These are phyloP conservation scores for Littorina saxatilis DNA, from an alignment of 1,140 invertebrate genomes.

Conservation along the genomic window DNA sequence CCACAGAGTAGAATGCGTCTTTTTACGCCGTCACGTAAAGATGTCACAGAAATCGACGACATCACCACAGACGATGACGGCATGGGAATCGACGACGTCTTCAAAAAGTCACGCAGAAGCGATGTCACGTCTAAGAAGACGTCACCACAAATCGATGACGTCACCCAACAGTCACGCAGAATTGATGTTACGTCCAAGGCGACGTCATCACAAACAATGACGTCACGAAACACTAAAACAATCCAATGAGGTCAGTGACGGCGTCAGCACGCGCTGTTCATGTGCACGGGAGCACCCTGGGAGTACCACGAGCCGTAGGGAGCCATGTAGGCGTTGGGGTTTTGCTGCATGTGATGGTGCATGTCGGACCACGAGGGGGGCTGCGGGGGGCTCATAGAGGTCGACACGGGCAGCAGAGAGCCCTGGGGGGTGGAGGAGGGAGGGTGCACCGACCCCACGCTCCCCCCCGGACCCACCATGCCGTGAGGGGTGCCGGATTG, in stretches of 20 bases:
- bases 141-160: too few species aligned
- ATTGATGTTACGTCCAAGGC: neutral
- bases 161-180: too few species aligned
- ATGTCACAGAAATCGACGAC: too few species aligned
- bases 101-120: too few species aligned
- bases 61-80: too few species aligned
- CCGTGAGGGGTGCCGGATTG: slow-evolving; percentile 54
- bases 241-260: neutral
- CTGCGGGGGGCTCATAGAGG: slow-evolving; percentile 41
- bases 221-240: neutral
- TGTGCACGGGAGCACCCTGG: slow-evolving; percentile 12
- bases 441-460: slow-evolving; percentile 47
- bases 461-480: slow-evolving; percentile 23
- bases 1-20: too few species aligned
- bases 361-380: slow-evolving; percentile 60
- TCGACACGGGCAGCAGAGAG: slow-evolving; percentile 31
- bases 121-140: too few species aligned
- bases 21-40: too few species aligned
- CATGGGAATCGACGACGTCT: too few species aligned
- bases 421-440: slow-evolving; percentile 33
- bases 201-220: neutral
- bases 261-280: slow-evolving; percentile 27
- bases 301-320: slow-evolving; percentile 67
- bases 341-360: slow-evolving; percentile 52
- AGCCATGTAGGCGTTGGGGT: slow-evolving; percentile 59